These are phyloP conservation scores for Zootoca vivipara DNA, from an alignment of 2,113 vertebrate genomes.

Conservation along the genomic window DNA sequence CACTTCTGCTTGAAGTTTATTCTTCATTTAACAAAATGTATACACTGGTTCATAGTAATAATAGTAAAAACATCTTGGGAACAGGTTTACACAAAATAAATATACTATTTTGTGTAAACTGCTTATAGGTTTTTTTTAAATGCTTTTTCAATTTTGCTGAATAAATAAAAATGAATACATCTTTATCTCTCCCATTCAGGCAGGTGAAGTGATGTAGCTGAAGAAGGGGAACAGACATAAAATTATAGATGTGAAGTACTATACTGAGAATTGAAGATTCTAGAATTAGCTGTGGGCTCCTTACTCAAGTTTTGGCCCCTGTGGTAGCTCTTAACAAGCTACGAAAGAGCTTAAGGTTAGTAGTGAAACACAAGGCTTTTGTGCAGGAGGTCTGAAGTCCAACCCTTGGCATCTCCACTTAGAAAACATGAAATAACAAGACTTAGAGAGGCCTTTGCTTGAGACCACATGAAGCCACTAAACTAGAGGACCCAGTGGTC, in stretches of 20 bases:
- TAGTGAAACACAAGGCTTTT: background rate
- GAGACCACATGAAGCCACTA: background rate
- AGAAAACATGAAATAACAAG: background rate
- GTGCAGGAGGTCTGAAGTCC: background rate
- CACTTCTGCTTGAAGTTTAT: background rate
- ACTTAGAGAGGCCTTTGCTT: background rate
- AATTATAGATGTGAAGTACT: background rate
- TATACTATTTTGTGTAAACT: too few species aligned
- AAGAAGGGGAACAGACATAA: too few species aligned
- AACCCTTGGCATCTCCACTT: background rate
- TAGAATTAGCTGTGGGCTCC: background rate
- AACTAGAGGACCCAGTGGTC: background rate
- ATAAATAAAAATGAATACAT: too few species aligned
- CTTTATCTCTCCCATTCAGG: background rate
- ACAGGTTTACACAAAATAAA: too few species aligned
- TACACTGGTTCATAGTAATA: too few species aligned
- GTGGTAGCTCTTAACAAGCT: background rate
- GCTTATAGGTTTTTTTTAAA: too few species aligned
- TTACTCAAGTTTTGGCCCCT: background rate
- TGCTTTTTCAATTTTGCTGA: too few species aligned
- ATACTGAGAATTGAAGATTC: background rate
- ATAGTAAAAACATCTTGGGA: too few species aligned
- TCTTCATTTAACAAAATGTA: too few species aligned
- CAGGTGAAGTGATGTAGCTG: background rate
- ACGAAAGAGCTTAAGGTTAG: background rate